These are phyloP conservation scores for Ceratitis capitata DNA, from an alignment of 1,140 invertebrate genomes.

Conservation along the genomic window DNA sequence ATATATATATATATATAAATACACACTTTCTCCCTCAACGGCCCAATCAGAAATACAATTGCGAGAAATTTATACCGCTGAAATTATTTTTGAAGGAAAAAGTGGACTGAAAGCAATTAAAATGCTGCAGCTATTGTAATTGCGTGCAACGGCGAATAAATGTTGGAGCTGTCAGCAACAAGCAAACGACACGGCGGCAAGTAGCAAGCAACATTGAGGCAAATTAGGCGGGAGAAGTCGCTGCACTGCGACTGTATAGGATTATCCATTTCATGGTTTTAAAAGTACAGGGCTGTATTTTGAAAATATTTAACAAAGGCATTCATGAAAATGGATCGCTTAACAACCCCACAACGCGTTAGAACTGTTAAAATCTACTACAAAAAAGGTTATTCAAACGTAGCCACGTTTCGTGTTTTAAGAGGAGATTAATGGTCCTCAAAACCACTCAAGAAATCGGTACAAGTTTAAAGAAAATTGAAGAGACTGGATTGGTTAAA, in stretches of 20 bases:
- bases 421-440: too few relatives aligned
- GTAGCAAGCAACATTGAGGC: slow-evolving; percentile 30
- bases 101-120: slow-evolving; percentile 42
- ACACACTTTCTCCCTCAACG: neutral
- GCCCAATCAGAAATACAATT: neutral
- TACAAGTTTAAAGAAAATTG: too few relatives aligned
- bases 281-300: neutral
- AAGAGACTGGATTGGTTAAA: too few relatives aligned
- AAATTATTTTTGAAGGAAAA: slow-evolving; percentile 39
- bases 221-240: slow-evolving; percentile 17
- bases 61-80: slow-evolving; percentile 40
- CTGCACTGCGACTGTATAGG: neutral
- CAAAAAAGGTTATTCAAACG: too few relatives aligned
- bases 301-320: too few relatives aligned
- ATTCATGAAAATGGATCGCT: too few relatives aligned
- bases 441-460: too few relatives aligned
- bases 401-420: too few relatives aligned
- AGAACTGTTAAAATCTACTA: too few relatives aligned
- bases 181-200: neutral
- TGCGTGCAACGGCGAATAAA: slow-evolving; percentile 26
- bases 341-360: too few relatives aligned
- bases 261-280: too few relatives aligned
- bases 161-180: slow-evolving; percentile 26
- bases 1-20: too few relatives aligned
- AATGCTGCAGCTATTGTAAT: slow-evolving; percentile 39